Percentiles rank a stretch among this genome's conserved stretches.
phyloP scores from a whole-genome alignment of 2,113 vertebrate species.

The Gyps fulvus region DNA sequence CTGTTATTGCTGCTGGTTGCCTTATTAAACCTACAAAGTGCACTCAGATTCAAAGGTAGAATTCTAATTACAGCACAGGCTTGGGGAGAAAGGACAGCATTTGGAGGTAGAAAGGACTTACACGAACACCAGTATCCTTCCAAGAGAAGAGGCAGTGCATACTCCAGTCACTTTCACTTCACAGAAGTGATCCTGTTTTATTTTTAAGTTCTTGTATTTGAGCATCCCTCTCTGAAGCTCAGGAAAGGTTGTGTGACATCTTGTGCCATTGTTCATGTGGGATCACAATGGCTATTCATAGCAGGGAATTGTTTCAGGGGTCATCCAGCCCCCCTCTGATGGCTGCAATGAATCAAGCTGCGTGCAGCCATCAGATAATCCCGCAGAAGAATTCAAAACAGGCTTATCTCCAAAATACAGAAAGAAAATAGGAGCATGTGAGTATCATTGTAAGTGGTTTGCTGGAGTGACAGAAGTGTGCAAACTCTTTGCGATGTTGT shows the following conservation, averaged over 20 bases:
- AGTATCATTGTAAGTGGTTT: neutral
- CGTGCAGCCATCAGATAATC: neutral
- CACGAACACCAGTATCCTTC: neutral
- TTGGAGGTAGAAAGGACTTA: neutral
- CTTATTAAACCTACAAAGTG: neutral
- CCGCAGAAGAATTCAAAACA: neutral
- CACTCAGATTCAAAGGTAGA: neutral
- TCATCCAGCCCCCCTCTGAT: neutral
- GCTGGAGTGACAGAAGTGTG: conserved; percentile 1
- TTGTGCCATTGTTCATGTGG: neutral
- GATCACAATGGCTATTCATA: neutral
- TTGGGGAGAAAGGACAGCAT: neutral
- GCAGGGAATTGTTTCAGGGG: neutral
- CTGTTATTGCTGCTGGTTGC: neutral
- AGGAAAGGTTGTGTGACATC: neutral
- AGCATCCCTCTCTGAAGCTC: neutral
- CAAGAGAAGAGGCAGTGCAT: neutral
- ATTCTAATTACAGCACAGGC: neutral
- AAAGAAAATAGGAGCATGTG: neutral
- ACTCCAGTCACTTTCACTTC: neutral
- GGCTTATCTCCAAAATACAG: neutral
- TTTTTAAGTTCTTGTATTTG: neutral
- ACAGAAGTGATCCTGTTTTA: neutral
- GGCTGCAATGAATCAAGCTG: neutral
- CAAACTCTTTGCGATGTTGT: neutral